Conservation (phyloP, 1,140 invertebrate species). For the Drosophila leontia region DNA sequence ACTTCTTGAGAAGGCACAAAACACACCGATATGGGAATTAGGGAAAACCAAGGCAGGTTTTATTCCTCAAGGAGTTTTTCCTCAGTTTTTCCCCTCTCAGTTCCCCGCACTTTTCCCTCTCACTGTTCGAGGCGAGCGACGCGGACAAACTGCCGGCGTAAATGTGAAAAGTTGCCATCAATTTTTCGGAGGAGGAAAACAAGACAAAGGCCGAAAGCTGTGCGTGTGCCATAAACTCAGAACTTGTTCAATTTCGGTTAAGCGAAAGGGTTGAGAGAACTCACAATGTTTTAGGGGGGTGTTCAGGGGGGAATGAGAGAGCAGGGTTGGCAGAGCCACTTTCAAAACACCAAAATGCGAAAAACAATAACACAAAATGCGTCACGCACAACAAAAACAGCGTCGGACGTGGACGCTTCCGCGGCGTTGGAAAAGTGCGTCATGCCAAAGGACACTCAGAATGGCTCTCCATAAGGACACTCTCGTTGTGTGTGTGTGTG, state of each 20-base stretch:
- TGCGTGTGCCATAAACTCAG: constrained; percentile 72
- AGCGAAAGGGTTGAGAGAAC: constrained; percentile 66
- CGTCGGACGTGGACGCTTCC: background rate
- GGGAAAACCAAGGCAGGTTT: constrained; percentile 26
- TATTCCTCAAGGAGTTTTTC: constrained; percentile 3
- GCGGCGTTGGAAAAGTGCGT: constrained; percentile 49
- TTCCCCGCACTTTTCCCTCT: constrained; percentile 28
- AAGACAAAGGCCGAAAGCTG: constrained; percentile 80
- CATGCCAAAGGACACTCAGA: constrained; percentile 44
- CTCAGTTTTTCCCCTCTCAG: constrained; percentile 21
- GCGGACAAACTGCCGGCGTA: constrained; percentile 67
- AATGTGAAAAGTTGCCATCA: constrained; percentile 79
- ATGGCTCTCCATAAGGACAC: constrained; percentile 23
- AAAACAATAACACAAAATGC: constrained; percentile 63
- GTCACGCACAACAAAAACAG: constrained; percentile 69
- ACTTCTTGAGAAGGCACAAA: constrained; percentile 24
- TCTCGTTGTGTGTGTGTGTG: constrained; percentile 1
- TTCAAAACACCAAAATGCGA: constrained; percentile 47
- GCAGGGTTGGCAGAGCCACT: constrained; percentile 36
- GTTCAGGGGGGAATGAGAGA: constrained; percentile 7
- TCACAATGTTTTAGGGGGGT: background rate
- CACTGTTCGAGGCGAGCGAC: constrained; percentile 66
- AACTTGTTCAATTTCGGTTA: constrained; percentile 74
- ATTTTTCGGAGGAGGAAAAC: constrained; percentile 72
- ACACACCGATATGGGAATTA: constrained; percentile 26